phyloP scores from a whole-genome alignment of 1,140 invertebrate species.

The Bemisia tabaci region DNA sequence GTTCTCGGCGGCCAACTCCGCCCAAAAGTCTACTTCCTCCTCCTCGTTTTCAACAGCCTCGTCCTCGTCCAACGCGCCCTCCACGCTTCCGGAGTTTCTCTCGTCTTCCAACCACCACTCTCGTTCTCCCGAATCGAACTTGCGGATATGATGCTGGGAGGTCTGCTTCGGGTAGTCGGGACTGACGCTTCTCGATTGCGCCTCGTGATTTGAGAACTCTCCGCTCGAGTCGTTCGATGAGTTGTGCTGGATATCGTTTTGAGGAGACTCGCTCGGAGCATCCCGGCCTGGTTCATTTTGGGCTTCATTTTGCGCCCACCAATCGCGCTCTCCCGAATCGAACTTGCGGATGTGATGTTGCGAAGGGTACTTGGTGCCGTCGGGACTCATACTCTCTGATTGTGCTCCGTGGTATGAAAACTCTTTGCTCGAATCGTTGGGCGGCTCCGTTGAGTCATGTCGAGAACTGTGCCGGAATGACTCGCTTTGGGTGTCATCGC shows the following conservation, averaged over 20 bases:
- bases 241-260: too few relatives aligned
- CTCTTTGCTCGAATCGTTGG: neutral
- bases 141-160: slow-evolving; percentile 9
- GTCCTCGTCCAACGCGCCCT: neutral
- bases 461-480: too few relatives aligned
- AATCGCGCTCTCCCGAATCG: slow-evolving; percentile 22
- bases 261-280: neutral
- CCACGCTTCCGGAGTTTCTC: neutral
- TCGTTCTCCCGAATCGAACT: slow-evolving; percentile 20
- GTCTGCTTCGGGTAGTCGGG: neutral
- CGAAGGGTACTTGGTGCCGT: neutral
- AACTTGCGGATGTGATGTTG: slow-evolving; percentile 14
- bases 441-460: neutral
- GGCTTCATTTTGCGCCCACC: slow-evolving; percentile 18
- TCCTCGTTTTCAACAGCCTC: neutral
- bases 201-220: neutral
- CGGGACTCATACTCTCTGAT: neutral
- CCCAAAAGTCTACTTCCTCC: neutral
- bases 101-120: slow-evolving; percentile 21
- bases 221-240: neutral
- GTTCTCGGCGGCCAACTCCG: slow-evolving; percentile 12
- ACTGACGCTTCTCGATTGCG: neutral
- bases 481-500: neutral
- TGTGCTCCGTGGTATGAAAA: too few relatives aligned
- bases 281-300: neutral